Conservation (phyloP, 2,888 invertebrate species). For the Dasysyrphus tricinctus region DNA sequence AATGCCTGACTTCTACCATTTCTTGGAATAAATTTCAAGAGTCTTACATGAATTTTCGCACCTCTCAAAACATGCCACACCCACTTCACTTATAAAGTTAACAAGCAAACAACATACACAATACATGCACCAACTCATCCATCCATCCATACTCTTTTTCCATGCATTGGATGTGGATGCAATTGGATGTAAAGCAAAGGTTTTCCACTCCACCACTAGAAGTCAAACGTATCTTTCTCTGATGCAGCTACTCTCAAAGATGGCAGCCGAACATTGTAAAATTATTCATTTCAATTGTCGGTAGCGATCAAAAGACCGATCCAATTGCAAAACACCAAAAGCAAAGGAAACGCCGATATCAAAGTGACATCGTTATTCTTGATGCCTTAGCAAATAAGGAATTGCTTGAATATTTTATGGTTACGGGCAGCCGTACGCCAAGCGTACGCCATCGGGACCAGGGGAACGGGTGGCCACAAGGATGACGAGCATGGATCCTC, state of each 20-base stretch:
- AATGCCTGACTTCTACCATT: constrained; percentile 16
- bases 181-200: constrained; percentile 1
- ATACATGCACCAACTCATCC: neutral
- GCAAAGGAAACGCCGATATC: constrained; percentile 74
- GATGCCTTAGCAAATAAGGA: constrained; percentile 77
- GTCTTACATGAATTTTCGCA: constrained; percentile 26
- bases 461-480: constrained; percentile 76
- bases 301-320: constrained; percentile 68
- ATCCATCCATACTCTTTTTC: neutral
- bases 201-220: neutral
- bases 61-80: constrained; percentile 33
- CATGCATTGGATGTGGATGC: neutral
- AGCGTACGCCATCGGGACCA: constrained; percentile 76
- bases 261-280: constrained; percentile 75
- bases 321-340: constrained; percentile 75
- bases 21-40: neutral
- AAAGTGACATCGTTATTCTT: constrained; percentile 76
- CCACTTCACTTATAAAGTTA: constrained; percentile 15
- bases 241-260: constrained; percentile 60
- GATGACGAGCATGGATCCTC: constrained; percentile 70
- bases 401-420: constrained; percentile 77
- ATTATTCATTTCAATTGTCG: constrained; percentile 75
- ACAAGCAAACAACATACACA: constrained; percentile 15
- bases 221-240: neutral
- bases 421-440: constrained; percentile 78